Base-by-base conservation (phyloP, 2,888 invertebrate species). In the Melipona bicolor region DNA sequence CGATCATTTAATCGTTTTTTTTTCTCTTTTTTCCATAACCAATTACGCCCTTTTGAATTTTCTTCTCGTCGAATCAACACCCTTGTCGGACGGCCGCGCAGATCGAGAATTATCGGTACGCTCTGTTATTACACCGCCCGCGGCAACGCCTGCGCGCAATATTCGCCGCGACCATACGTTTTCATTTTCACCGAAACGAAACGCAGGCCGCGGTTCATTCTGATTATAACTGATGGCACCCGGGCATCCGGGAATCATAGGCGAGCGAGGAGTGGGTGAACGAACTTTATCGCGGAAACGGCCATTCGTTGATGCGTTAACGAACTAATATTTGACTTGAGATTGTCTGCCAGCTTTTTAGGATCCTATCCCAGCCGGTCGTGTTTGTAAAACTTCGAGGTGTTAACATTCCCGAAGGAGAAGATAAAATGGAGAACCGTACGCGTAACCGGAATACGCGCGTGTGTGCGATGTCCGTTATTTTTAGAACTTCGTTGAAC, bases 321-420 rank as follows among this genome's bases (percentile, higher is more conserved):
- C 68, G 79, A 85, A 77, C 82, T 83, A 81, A 62, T 84, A 77
- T 87, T 88, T 90, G 83, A 87, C 82, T 87, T 87, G 71, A 72
- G 87, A 80, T 80, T 85, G 81, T 32, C 64, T 69, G 73, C 67
- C 27, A 62, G 36, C 52, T 54, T 56, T 77, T 71, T 62, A 75
- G 62, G 64, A 64, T 62, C 65, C 65, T 78, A 43, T 74, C 70
- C 70, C 43, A 56, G 43, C 70, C 49, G 9, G 36, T 3, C 19
- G 70, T 77, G 83, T 75, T 78, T 71, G 74, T 62, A 50, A 71
- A 83, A 67, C 61, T 74, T 11, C 49, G 19, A 74, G 74, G 77
- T 71, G 83, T 84, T 84, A 71, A 82, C 73, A 56, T 52, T n/a
- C 52, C n/a, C 78, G 13, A 32, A 24, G 32, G 52, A 67, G 52